A percentile compares a stretch with the other conserved stretches of the same genome.
Evolutionary conservation across 2,113 vertebrate genomes (phyloP).

Genomic region (Rhinichthys klamathensis): DNA sequence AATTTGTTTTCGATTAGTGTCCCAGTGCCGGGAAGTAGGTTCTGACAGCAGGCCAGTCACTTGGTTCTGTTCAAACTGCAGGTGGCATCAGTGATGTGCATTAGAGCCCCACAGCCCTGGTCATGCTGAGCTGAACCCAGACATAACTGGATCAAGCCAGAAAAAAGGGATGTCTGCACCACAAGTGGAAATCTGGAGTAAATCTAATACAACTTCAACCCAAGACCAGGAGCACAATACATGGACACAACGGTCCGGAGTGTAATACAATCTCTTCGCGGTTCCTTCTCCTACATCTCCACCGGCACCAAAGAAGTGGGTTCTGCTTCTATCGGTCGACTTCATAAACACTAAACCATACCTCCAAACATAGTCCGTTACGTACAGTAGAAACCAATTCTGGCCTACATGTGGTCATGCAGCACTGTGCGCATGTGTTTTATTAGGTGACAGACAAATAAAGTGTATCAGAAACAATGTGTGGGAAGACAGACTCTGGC

Average conservation of each 20-base stretch:
- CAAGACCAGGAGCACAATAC: conserved; percentile 48
- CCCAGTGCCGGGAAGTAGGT: conserved; percentile 49
- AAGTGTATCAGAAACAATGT: conserved; percentile 69
- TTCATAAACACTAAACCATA: not conserved
- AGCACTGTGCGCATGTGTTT: conserved; percentile 60
- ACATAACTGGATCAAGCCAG: conserved; percentile 65
- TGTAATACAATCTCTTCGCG: not conserved
- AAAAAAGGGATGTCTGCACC: conserved; percentile 49
- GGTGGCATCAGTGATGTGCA: conserved; percentile 64
- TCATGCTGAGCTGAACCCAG: conserved; percentile 51
- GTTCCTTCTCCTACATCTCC: not conserved
- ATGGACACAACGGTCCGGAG: conserved; percentile 49
- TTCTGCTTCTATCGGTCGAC: not conserved
- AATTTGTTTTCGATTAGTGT: conserved; percentile 28
- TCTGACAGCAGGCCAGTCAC: conserved; percentile 59
- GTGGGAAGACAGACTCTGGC: conserved; percentile 69
- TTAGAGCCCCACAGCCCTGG: conserved; percentile 51
- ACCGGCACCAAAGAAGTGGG: not conserved
- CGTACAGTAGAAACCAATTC: not conserved
- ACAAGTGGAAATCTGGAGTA: conserved; percentile 61
- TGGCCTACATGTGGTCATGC: conserved; percentile 43
- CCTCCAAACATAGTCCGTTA: not conserved
- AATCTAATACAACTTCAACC: conserved; percentile 59
- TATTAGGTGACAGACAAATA: conserved; percentile 77
- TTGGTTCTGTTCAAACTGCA: conserved; percentile 63